Evolutionary conservation across 2,113 vertebrate genomes (phyloP).

Genomic region (Alces alces): DNA sequence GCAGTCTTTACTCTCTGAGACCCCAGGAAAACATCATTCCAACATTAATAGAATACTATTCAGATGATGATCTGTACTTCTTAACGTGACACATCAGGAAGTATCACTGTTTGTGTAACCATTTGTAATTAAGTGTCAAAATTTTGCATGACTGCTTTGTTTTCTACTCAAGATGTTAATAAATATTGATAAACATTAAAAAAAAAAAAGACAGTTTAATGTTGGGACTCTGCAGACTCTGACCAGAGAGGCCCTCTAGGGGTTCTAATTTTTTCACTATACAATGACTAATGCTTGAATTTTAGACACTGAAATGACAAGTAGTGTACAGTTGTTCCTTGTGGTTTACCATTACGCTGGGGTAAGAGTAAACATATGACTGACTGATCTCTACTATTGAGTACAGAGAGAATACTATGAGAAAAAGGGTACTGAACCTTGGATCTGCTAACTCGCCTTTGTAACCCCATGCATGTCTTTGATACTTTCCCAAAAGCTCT

Average conservation of each 20-base stretch:
- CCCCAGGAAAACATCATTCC: not conserved
- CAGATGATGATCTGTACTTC: not conserved
- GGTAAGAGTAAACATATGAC: not conserved
- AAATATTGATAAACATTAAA: not conserved
- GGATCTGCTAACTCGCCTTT: not conserved
- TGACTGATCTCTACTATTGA: not conserved
- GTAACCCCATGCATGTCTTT: not conserved
- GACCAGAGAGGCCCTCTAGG: not conserved
- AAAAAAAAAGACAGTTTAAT: not conserved
- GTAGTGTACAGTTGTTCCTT: fast-evolving
- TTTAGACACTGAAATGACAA: not conserved
- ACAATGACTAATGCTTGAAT: not conserved
- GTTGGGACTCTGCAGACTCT: not conserved
- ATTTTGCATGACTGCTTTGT: not conserved
- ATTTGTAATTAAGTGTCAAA: not conserved
- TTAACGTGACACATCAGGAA: not conserved
- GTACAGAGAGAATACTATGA: not conserved
- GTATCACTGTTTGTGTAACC: not conserved
- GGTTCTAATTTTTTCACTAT: conserved; percentile 50
- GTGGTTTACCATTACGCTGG: not conserved
- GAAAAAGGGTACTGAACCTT: not conserved
- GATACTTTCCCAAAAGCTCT: not conserved
- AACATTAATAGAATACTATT: not conserved
- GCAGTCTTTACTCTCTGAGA: not conserved
- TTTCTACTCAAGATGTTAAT: not conserved